Base-by-base conservation (phyloP, 1,140 invertebrate genomes). In the Orussus abietinus region DNA sequence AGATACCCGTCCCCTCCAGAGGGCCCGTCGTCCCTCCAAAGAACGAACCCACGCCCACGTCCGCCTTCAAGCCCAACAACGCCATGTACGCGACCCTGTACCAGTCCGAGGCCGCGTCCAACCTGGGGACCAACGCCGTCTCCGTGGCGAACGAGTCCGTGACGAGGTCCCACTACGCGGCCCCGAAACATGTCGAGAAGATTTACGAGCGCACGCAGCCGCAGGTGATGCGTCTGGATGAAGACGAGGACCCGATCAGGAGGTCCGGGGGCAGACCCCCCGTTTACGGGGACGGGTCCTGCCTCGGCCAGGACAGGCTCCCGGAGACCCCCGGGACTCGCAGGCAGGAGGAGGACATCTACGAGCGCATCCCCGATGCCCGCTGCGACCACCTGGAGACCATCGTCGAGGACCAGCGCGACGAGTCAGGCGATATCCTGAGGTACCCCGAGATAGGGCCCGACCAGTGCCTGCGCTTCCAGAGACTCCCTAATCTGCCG, bases 171-270 rank as follows among this genome's bases (percentile, higher is more conserved):
- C 56, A 46, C 22, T 62, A 59, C 17, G 37, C 47, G 5, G 28
- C 53, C 11, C 33, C 57, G 18, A 47, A 53, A 39, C 53, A 55
- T 36, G 51, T 63, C 18, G 62, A 66, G 38, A 58, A 55, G 44
- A 66, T 66, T 32, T 62, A 64, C 37, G 62, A 62, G 17, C 51
- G 49, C 2, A 54, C 51, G 10, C 54, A 61, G 29, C 58, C 62
- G 9, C 51, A 61, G 26, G 58, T 64, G 22, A 58, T 66, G 22
- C 60, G 63, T 25, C n/a, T n/a, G n/a, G n/a, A n/a, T n/a, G n/a
- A n/a, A n/a, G n/a, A n/a, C n/a, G n/a, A n/a, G n/a, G n/a, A n/a
- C n/a, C n/a, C n/a, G n/a, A n/a, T n/a, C n/a, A n/a, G n/a, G n/a
- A n/a, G n/a, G 35, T 40, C 63, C 36, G 21, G 48, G 19, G 6